Evolutionary conservation across 2,888 invertebrate genomes (phyloP).

Genomic region (Nomada hirtipes): DNA sequence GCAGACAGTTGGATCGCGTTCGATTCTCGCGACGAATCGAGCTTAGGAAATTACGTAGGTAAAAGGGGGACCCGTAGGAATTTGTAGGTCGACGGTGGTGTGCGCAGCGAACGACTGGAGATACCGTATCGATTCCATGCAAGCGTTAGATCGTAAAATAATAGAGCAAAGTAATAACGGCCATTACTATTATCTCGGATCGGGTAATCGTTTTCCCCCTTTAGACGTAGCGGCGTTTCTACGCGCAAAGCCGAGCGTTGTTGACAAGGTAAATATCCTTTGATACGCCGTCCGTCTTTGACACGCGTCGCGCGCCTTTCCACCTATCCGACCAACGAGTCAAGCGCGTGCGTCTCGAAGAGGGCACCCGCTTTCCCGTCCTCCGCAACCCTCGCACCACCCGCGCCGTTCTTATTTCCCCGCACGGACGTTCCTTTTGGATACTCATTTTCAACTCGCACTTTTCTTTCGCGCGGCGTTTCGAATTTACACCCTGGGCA

Average conservation of each 20-base stretch:
- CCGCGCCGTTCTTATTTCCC: no score
- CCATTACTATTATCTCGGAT: conserved; percentile 76
- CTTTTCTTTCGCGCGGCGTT: background rate
- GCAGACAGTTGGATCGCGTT: no score
- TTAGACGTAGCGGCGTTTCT: conserved; percentile 72
- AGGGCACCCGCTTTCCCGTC: background rate
- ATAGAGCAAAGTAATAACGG: conserved; percentile 78
- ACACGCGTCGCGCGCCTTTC: conserved; percentile 76
- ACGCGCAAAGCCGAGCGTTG: conserved; percentile 75
- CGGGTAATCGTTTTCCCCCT: conserved; percentile 69
- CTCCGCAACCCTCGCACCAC: background rate
- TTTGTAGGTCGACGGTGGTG: no score
- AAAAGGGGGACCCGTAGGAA: no score
- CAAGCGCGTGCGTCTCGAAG: background rate
- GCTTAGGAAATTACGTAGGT: no score
- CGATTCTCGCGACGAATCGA: no score
- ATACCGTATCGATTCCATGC: conserved; percentile 75
- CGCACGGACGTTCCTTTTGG: background rate
- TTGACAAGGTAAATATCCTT: conserved; percentile 82
- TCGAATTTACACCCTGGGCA: background rate
- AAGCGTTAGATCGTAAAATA: conserved; percentile 77
- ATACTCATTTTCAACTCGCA: background rate
- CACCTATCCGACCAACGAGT: conserved; percentile 48
- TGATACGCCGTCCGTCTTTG: conserved; percentile 80
- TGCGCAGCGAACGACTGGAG: conserved; percentile 14